Evolutionary conservation across 1,140 invertebrate species (phyloP).

Genomic region (Neodiprion pinetum): DNA sequence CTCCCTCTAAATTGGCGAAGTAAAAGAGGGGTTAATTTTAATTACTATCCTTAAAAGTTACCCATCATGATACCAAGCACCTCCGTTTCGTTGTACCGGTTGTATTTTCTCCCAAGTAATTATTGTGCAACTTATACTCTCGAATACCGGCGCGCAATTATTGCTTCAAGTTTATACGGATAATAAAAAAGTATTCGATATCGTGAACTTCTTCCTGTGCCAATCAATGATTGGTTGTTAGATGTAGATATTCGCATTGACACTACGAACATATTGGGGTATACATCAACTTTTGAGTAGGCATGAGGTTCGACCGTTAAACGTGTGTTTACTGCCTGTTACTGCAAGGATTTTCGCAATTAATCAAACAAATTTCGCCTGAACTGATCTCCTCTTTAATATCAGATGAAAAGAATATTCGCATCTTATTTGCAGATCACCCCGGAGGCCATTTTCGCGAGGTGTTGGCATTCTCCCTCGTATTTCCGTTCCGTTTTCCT

Average conservation of each 20-base stretch:
- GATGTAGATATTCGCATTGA: too few relatives aligned
- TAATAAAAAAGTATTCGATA: too few relatives aligned
- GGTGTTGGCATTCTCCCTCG: background rate
- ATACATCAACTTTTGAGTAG: too few relatives aligned
- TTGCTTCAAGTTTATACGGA: too few relatives aligned
- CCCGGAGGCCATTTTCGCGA: background rate
- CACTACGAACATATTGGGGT: too few relatives aligned
- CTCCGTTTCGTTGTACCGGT: background rate
- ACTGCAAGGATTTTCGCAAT: background rate
- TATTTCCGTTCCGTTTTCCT: background rate
- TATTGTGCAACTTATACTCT: too few relatives aligned
- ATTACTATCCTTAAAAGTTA: background rate
- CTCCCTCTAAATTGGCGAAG: background rate
- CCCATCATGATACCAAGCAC: background rate
- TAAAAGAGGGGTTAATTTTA: constrained; percentile 2
- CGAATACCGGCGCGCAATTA: too few relatives aligned
- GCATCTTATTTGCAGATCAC: background rate
- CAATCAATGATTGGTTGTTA: too few relatives aligned
- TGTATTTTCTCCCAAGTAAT: too few relatives aligned
- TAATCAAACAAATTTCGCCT: background rate
- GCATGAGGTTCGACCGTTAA: too few relatives aligned
- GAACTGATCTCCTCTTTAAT: background rate
- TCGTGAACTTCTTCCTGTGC: too few relatives aligned
- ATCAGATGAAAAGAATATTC: background rate
- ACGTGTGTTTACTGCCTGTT: too few relatives aligned